Evolutionary conservation across 2,113 vertebrate species (phyloP).

Genomic region (Eurypyga helias): DNA sequence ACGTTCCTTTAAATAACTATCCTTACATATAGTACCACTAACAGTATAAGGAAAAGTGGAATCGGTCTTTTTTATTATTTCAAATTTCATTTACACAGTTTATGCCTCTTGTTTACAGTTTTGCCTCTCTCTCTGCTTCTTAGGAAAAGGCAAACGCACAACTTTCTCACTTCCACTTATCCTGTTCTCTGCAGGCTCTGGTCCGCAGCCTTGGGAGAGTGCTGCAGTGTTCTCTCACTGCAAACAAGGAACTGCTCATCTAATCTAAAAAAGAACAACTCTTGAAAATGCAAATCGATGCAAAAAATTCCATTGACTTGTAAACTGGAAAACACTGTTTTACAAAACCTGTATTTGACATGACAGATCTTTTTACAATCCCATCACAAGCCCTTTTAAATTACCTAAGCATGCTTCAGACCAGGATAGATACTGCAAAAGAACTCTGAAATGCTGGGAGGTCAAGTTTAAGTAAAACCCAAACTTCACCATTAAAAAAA

Average conservation of each 20-base stretch:
- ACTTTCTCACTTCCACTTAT: neutral
- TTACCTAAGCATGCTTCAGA: neutral
- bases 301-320: neutral
- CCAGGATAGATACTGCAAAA: neutral
- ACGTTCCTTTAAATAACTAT: neutral
- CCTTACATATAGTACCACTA: neutral
- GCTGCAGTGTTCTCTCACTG: neutral
- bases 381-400: neutral
- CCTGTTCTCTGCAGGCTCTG: neutral
- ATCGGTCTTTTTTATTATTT: neutral
- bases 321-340: neutral
- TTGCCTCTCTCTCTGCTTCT: neutral
- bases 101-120: neutral
- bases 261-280: neutral
- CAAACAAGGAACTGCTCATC: neutral
- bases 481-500: slow-evolving; percentile 2
- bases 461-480: slow-evolving; percentile 28
- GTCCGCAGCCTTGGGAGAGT: neutral
- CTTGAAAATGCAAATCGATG: neutral
- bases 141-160: neutral
- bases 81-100: neutral
- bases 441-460: neutral
- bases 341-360: neutral
- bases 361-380: neutral
- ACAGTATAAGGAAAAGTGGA: neutral